Evolutionary conservation across 2,113 vertebrate genomes (phyloP).

Genomic region (Gopherus flavomarginatus): DNA sequence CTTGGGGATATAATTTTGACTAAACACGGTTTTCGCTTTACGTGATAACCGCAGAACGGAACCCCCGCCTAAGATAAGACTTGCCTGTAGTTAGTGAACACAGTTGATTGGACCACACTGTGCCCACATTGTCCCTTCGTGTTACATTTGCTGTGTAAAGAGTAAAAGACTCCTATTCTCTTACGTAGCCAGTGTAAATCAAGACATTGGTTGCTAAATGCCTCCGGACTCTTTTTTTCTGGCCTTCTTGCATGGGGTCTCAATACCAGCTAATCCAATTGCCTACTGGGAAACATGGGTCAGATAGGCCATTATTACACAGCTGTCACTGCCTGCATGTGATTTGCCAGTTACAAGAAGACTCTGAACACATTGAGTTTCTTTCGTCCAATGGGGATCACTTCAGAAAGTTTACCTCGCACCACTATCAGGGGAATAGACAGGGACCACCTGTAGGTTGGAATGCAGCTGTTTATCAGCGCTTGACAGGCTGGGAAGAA

Average conservation of each 20-base stretch:
- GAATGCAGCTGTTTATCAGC: neutral
- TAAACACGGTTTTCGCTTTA: no score
- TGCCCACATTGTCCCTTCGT: neutral
- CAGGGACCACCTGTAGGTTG: neutral
- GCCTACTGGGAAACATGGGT: accelerated
- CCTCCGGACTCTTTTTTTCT: no score
- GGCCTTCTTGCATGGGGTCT: neutral
- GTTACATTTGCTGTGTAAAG: neutral
- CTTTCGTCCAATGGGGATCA: accelerated
- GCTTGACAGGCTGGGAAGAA: neutral
- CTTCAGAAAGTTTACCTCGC: neutral
- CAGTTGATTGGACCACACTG: neutral
- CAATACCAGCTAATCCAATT: accelerated
- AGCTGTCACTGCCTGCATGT: neutral
- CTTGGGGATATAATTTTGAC: no score
- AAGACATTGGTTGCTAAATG: neutral
- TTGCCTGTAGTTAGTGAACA: neutral
- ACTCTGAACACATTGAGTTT: neutral
- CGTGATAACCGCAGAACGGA: no score
- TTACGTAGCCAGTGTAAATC: neutral
- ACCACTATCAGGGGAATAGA: neutral
- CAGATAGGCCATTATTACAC: neutral
- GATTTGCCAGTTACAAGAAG: neutral
- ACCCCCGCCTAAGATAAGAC: no score
- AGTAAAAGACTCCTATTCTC: neutral